phyloP scores from a whole-genome alignment of 2,888 invertebrate species.

The Ametastegia equiseti region DNA sequence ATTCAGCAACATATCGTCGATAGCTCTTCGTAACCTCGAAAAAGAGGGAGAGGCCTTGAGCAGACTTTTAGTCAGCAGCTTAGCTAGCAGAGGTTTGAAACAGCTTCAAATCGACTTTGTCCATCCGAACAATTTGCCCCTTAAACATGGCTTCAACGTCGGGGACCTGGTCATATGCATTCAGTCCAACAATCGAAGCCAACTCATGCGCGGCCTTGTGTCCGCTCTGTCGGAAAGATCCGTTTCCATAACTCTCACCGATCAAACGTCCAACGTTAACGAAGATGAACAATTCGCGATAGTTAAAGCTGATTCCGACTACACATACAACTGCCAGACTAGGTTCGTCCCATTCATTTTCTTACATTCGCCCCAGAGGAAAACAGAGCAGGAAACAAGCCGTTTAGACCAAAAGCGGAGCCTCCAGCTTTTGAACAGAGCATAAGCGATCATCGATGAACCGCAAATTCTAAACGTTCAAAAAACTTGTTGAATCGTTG shows the following conservation, averaged over 20 bases:
- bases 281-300: constrained; percentile 60
- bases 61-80: constrained; percentile 57
- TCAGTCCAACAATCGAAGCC: constrained; percentile 56
- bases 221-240: constrained; percentile 56
- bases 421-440: no score
- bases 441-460: no score
- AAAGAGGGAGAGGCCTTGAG: constrained; percentile 59
- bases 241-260: constrained; percentile 56
- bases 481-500: no score
- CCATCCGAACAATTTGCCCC: constrained; percentile 55
- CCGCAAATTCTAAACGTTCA: no score
- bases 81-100: constrained; percentile 56
- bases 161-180: constrained; percentile 62
- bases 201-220: constrained; percentile 57
- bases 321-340: constrained; percentile 61
- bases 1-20: constrained; percentile 59
- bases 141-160: constrained; percentile 57
- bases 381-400: no score
- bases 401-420: no score
- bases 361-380: no score
- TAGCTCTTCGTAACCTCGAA: constrained; percentile 57
- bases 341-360: constrained; percentile 53
- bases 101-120: constrained; percentile 59
- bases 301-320: constrained; percentile 62
- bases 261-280: constrained; percentile 54